Conservation (phyloP, 2,888 invertebrate species). For the Vesta saturnalis region DNA sequence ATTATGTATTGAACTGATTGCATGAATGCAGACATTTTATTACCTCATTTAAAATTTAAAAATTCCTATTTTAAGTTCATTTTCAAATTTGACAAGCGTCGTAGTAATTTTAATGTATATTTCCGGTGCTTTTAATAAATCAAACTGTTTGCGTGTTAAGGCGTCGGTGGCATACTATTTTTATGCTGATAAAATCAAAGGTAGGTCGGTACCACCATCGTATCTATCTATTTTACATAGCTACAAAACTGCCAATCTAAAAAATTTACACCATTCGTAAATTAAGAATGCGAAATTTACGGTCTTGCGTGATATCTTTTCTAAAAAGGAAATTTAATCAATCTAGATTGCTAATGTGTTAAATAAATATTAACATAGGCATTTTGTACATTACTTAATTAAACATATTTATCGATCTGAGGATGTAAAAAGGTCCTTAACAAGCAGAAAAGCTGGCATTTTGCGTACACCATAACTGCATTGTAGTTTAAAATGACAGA, state of each 20-base stretch:
- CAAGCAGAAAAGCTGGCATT: too few species aligned
- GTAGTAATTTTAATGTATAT: slow-evolving; percentile 29
- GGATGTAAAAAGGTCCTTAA: too few species aligned
- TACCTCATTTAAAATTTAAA: background rate
- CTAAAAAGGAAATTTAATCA: slow-evolving; percentile 6
- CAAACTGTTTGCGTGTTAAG: slow-evolving; percentile 26
- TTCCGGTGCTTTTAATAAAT: slow-evolving; percentile 29
- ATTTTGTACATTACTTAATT: too few species aligned
- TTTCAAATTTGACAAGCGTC: slow-evolving; percentile 18
- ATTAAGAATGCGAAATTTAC: slow-evolving; percentile 15
- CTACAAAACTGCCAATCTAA: slow-evolving; percentile 22
- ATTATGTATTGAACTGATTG: too few species aligned
- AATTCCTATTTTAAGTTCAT: background rate
- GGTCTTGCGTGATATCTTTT: background rate
- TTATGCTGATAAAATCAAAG: slow-evolving; percentile 28
- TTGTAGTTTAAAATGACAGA: too few species aligned
- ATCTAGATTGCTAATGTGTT: background rate
- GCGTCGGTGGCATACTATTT: slow-evolving; percentile 23
- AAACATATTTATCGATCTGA: too few species aligned
- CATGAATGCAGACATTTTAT: too few species aligned
- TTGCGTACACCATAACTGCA: too few species aligned
- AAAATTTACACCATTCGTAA: slow-evolving; percentile 27
- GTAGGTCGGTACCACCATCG: slow-evolving; percentile 30
- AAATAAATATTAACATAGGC: too few species aligned
- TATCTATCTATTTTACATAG: slow-evolving; percentile 28